These are phyloP conservation scores for Macropodus opercularis DNA, from an alignment of 2,797 vertebrate species.

Conservation along the genomic window DNA sequence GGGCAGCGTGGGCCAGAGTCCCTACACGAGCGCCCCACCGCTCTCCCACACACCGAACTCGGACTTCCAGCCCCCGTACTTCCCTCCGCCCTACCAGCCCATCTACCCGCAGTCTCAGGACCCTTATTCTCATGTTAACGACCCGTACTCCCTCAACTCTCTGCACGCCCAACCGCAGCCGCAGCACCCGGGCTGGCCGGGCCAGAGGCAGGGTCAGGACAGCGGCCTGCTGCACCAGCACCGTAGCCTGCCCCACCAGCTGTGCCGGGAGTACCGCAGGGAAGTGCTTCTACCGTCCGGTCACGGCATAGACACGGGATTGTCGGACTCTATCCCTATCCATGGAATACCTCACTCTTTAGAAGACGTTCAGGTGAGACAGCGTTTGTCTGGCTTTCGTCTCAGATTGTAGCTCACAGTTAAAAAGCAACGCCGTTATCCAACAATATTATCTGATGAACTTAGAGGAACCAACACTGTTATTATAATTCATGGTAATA, in stretches of 20 bases:
- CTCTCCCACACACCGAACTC: slow-evolving; percentile 96
- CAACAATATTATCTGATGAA: not conserved
- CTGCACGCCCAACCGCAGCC: slow-evolving; percentile 95
- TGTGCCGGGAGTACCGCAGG: slow-evolving; percentile 96
- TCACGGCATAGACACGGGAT: slow-evolving; percentile 92
- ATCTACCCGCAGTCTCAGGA: slow-evolving; percentile 99
- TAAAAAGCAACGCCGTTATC: not conserved
- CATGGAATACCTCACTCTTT: slow-evolving; percentile 98
- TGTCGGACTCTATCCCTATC: slow-evolving; percentile 92
- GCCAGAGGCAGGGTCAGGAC: slow-evolving; percentile 95
- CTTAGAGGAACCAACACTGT: not conserved
- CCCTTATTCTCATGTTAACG: slow-evolving; percentile 98
- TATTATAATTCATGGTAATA: not conserved
- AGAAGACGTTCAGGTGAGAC: slow-evolving; percentile 96
- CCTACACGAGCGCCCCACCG: slow-evolving; percentile 94
- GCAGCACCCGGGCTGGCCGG: slow-evolving; percentile 96
- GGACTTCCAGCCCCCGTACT: slow-evolving; percentile 96
- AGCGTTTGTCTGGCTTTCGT: slow-evolving; percentile 17
- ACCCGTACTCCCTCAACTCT: slow-evolving; percentile 97
- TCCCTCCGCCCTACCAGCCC: slow-evolving; percentile 96
- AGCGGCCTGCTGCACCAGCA: slow-evolving; percentile 95
- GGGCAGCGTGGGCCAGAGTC: slow-evolving; percentile 96
- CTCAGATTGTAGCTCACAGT: slow-evolving; percentile 1
- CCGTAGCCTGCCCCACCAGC: slow-evolving; percentile 93
- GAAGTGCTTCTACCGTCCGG: slow-evolving; percentile 95